phyloP scores from a whole-genome alignment of 2,888 invertebrate species.

The Cantharis rustica region DNA sequence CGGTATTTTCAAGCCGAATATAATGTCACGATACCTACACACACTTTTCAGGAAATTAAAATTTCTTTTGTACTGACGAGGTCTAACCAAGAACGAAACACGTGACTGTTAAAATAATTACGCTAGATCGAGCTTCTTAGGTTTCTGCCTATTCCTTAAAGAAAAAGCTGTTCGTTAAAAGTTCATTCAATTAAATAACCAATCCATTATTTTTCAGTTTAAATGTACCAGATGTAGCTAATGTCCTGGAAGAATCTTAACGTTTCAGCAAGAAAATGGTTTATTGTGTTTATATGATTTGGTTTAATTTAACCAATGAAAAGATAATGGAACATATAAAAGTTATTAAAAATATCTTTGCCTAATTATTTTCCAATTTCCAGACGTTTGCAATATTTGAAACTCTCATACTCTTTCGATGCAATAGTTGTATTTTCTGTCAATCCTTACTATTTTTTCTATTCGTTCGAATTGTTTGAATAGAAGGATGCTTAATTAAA shows the following conservation, averaged over 20 bases:
- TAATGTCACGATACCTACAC: not conserved
- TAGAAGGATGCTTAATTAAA: no score
- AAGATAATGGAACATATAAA: not conserved
- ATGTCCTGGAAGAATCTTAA: not conserved
- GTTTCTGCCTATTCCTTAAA: not conserved
- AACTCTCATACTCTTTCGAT: no score
- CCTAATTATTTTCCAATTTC: not conserved
- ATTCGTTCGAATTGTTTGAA: no score
- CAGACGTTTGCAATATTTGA: not conserved
- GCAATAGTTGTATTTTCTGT: no score
- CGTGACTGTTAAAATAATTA: not conserved
- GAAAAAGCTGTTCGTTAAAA: not conserved
- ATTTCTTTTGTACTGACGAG: not conserved
- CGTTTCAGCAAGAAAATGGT: not conserved
- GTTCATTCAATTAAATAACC: not conserved
- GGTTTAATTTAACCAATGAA: not conserved
- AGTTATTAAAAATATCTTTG: not conserved
- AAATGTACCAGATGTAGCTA: not conserved
- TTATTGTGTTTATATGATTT: not conserved
- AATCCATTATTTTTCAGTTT: not conserved
- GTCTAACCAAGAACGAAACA: not conserved
- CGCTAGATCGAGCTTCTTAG: not conserved
- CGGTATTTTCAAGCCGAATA: not conserved
- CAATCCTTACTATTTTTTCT: no score
- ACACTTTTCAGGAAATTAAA: not conserved